Base-by-base conservation (phyloP, 37 sponge, comb jelly and placozoan species). In the Halichondria panicea region DNA sequence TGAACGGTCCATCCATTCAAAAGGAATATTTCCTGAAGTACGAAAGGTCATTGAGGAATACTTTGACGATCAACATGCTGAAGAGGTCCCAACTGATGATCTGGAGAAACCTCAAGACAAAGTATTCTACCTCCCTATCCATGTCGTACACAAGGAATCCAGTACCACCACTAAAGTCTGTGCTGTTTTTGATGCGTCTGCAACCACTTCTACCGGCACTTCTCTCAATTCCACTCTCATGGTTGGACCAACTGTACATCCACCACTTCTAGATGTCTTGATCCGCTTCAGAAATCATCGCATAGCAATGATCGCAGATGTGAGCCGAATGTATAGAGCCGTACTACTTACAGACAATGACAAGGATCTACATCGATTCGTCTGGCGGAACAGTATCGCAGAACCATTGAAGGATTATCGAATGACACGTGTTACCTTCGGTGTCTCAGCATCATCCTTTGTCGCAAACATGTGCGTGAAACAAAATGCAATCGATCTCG, bases 381-480 rank as follows among this genome's bases (percentile, higher is more conserved):
- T 83, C 21, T 83, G 76, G 84, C 44, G 68, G 39, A 68, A 44
- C 27, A 13, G 43, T 50, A 58, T 61, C n/a, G n/a, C 53, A 19
- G 69, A 42, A 3, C 22, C 24, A 13, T 35, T 79, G n/a, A 55
- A 32, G 50, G 76, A 83, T 32, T 76, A 59, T 62, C 69, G 71
- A 3, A 76, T 84, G 76, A 84, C 84, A 25, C 76, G 77, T 21
- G 36, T 84, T 53, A 70, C 77, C 38, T 84, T 84, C 45, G 84
- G 84, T 28, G 71, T 84, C 2, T 70, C 70, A 45, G 70, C 80
- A 39, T 83, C 84, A 2, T 75, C 84, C 4, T 81, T 81, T 38
- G 37, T 64, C 30, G 82, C 74, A 1, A 82, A 82, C 46, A 82
- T 82, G 75, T 73, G 57, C 21, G 75, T 82, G 7, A 82, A 82